These are phyloP conservation scores for Auanema freiburgensis DNA, from an alignment of 2,888 invertebrate species.

Conservation along the genomic window DNA sequence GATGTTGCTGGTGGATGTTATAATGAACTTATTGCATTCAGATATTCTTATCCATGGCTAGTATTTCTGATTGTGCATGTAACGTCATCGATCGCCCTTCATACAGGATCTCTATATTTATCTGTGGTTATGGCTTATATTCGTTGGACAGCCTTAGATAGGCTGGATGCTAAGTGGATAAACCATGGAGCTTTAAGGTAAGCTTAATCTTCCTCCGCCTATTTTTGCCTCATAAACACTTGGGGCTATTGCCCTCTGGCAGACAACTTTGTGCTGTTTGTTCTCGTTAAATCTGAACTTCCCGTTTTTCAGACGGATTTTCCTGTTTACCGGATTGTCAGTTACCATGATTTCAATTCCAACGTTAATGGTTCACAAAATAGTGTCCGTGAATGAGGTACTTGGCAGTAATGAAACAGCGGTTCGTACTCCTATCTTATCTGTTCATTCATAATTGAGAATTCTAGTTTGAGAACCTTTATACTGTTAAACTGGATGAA, in stretches of 20 bases:
- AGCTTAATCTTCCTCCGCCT: constrained; percentile 3
- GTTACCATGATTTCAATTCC: constrained; percentile 58
- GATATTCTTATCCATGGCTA: constrained; percentile 47
- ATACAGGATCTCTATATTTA: constrained; percentile 59
- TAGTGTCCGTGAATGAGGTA: constrained; percentile 46
- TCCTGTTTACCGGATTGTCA: constrained; percentile 47
- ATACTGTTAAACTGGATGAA: constrained; percentile 41
- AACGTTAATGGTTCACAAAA: constrained; percentile 60
- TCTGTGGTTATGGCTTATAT: constrained; percentile 61
- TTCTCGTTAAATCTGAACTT: constrained; percentile 1
- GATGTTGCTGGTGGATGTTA: neutral
- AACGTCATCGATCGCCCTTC: constrained; percentile 54
- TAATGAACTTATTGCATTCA: constrained; percentile 11
- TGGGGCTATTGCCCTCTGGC: neutral
- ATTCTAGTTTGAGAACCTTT: constrained; percentile 34
- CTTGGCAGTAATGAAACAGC: constrained; percentile 25
- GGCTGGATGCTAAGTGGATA: constrained; percentile 52
- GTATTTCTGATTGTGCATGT: constrained; percentile 50
- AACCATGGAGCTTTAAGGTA: constrained; percentile 43
- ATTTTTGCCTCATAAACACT: too few relatives aligned
- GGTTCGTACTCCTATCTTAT: constrained; percentile 1
- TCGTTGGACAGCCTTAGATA: constrained; percentile 48
- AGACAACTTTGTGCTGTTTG: neutral
- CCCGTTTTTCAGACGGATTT: constrained; percentile 52
- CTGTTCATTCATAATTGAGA: neutral